A percentile compares a stretch with the other conserved stretches of the same genome.
phyloP scores from a whole-genome alignment of 2,888 invertebrate species.

The Geophilus truncorum region DNA sequence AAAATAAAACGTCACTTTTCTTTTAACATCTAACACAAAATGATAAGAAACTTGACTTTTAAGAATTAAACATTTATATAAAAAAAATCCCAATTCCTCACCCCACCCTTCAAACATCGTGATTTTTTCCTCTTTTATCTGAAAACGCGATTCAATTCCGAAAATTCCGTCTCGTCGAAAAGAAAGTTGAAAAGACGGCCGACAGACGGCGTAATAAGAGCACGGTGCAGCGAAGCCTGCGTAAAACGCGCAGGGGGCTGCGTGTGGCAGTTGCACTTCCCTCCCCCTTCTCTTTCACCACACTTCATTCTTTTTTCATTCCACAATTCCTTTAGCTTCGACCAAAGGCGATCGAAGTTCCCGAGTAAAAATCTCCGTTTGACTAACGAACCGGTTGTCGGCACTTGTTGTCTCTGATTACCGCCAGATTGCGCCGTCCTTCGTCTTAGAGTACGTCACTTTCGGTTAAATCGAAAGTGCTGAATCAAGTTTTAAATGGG shows the following conservation, averaged over 20 bases:
- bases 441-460: too few species aligned
- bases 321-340: not conserved
- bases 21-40: too few species aligned
- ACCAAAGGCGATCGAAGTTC: not conserved
- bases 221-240: not conserved
- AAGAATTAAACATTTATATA: too few species aligned
- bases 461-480: too few species aligned
- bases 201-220: not conserved
- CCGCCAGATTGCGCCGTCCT: not conserved
- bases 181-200: not conserved
- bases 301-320: not conserved
- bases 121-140: not conserved
- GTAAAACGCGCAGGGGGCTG: not conserved
- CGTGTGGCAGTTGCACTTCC: not conserved
- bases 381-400: not conserved
- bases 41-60: too few species aligned
- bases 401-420: not conserved
- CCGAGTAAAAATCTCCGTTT: not conserved
- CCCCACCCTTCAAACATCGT: too few species aligned
- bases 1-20: too few species aligned
- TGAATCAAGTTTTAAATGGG: too few species aligned
- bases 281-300: not conserved
- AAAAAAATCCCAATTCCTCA: too few species aligned
- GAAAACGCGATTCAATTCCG: not conserved
- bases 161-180: not conserved